Evolutionary conservation across 2,888 invertebrate genomes (phyloP).

Genomic region (Tineola bisselliella): DNA sequence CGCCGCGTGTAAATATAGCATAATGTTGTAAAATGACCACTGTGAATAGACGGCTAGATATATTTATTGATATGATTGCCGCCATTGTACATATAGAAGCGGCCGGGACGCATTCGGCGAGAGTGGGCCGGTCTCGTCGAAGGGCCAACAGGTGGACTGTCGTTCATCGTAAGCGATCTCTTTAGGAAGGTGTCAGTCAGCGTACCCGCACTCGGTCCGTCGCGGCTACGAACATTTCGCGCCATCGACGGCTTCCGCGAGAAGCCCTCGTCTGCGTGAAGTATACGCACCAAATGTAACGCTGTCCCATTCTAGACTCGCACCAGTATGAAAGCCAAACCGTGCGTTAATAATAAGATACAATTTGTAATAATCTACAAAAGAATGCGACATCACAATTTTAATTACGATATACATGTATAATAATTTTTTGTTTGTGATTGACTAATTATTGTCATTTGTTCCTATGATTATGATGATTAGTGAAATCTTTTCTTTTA

Average conservation of each 20-base stretch:
- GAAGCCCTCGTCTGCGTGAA: constrained; percentile 11
- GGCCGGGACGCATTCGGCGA: constrained; percentile 19
- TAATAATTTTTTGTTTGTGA: constrained; percentile 49
- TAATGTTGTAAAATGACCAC: constrained; percentile 56
- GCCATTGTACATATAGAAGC: constrained; percentile 53
- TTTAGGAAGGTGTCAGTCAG: constrained; percentile 44
- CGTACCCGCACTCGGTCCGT: constrained; percentile 22
- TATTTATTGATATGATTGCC: constrained; percentile 58
- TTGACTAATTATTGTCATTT: constrained; percentile 52
- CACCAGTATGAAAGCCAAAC: constrained; percentile 59
- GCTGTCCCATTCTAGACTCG: constrained; percentile 54
- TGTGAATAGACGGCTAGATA: constrained; percentile 62
- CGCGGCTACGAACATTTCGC: constrained; percentile 41
- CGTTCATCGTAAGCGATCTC: constrained; percentile 61
- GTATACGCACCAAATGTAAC: constrained; percentile 21
- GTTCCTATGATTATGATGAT: constrained; percentile 60
- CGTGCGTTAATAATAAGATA: constrained; percentile 51
- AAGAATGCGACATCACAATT: constrained; percentile 25
- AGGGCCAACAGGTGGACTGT: constrained; percentile 34
- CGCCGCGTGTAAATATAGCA: constrained; percentile 65
- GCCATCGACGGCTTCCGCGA: constrained; percentile 15
- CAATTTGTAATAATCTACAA: constrained; percentile 40
- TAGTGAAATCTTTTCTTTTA: constrained; percentile 31
- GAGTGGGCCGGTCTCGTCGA: constrained; percentile 38
- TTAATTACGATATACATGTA: constrained; percentile 53